phyloP scores from a whole-genome alignment of 1,140 invertebrate species.

The Homarus americanus region DNA sequence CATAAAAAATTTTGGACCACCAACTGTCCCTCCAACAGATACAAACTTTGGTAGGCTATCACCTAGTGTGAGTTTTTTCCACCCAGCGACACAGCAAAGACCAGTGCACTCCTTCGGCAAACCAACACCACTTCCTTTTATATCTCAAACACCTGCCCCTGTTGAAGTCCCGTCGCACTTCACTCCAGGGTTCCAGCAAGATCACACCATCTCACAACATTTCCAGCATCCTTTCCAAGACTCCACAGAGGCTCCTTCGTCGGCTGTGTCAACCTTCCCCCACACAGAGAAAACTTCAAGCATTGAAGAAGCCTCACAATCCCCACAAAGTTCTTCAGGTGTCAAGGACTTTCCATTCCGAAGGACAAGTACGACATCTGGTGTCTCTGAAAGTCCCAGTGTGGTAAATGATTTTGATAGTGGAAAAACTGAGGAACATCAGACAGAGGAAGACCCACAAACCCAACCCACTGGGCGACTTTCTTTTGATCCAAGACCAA shows the following conservation, averaged over 20 bases:
- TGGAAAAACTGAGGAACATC: neutral
- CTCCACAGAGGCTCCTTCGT: neutral
- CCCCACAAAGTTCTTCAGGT: neutral
- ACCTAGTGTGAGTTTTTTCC: neutral
- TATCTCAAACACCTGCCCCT: neutral
- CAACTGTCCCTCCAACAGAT: neutral
- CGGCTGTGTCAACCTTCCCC: neutral
- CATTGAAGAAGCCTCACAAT: neutral
- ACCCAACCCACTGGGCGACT: neutral
- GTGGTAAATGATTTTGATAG: constrained; percentile 20
- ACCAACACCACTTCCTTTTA: constrained; percentile 27
- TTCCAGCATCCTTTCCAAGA: neutral
- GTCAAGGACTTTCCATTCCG: neutral
- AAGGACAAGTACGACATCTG: neutral
- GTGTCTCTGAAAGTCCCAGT: neutral
- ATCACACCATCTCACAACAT: neutral
- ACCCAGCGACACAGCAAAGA: neutral
- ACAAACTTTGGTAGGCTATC: neutral
- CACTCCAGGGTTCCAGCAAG: constrained; percentile 45
- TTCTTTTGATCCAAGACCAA: neutral
- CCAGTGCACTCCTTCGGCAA: neutral
- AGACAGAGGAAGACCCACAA: neutral
- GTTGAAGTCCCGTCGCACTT: neutral
- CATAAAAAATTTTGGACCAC: constrained; percentile 14
- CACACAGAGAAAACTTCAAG: neutral